These are phyloP conservation scores for Acrocyrtus sp. DNA, from an alignment of 2,888 invertebrate genomes.

Conservation along the genomic window DNA sequence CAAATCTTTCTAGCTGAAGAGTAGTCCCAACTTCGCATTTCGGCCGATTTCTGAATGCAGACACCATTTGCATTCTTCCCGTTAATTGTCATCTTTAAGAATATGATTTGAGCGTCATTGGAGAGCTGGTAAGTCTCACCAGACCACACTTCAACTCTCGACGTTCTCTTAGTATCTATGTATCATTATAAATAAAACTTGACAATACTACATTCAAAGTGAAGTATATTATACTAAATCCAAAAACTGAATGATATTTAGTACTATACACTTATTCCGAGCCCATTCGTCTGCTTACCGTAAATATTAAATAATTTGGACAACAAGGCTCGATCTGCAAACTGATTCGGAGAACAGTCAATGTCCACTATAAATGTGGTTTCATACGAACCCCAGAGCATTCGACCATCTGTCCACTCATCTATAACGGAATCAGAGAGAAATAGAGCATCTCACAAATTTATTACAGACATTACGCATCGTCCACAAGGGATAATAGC, in stretches of 20 bases:
- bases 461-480: too few species aligned
- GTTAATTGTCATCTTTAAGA: conserved; percentile 53
- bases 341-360: conserved; percentile 39
- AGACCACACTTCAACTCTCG: conserved; percentile 60
- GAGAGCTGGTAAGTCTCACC: conserved; percentile 15
- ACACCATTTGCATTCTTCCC: conserved; percentile 54
- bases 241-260: too few species aligned
- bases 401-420: conserved; percentile 59
- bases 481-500: too few species aligned
- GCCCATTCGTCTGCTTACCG: conserved; percentile 31
- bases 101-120: conserved; percentile 49
- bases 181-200: too few species aligned
- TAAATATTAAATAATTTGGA: conserved; percentile 57
- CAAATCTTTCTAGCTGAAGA: too few species aligned
- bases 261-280: too few species aligned
- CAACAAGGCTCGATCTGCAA: conserved; percentile 22
- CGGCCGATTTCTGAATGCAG: conserved; percentile 48
- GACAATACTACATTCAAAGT: too few species aligned
- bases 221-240: too few species aligned
- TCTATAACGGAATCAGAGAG: too few species aligned
- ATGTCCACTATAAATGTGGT: conserved; percentile 28
- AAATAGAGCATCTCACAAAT: too few species aligned
- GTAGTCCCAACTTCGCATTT: neutral
- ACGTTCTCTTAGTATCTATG: conserved; percentile 45
- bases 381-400: conserved; percentile 43